phyloP scores from a whole-genome alignment of 1,140 invertebrate species.

The Musca vetustissima region DNA sequence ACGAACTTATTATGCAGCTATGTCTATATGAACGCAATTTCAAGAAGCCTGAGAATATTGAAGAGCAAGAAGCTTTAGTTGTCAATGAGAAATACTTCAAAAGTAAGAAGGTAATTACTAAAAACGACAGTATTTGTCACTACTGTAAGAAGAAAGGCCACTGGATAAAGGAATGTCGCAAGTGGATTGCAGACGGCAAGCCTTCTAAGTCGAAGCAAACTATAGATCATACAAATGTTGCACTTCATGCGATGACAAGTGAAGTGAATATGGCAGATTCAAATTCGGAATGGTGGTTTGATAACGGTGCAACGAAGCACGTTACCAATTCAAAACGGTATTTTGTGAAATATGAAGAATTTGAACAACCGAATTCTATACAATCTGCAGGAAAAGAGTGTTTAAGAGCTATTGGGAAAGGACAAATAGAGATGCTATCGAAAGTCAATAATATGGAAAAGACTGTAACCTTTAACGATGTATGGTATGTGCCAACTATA shows the following conservation, averaged over 20 bases:
- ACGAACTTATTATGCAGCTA: too few species aligned
- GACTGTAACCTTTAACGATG: not conserved
- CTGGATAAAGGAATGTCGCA: slow-evolving; percentile 2
- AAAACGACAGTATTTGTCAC: not conserved
- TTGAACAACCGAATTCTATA: not conserved
- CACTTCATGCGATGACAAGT: not conserved
- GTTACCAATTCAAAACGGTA: not conserved
- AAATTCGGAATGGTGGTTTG: not conserved
- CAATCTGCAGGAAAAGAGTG: not conserved
- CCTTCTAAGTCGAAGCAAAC: not conserved
- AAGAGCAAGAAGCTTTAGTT: too few species aligned
- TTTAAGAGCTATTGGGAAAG: not conserved
- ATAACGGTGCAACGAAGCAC: not conserved
- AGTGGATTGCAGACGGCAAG: not conserved
- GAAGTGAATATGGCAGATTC: not conserved
- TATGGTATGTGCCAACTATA: not conserved
- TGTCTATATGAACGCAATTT: too few species aligned
- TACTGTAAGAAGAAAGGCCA: slow-evolving; percentile 4
- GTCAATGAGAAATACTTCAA: not conserved
- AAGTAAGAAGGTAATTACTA: not conserved
- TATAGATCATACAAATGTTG: not conserved
- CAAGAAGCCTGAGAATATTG: too few species aligned
- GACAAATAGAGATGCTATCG: not conserved
- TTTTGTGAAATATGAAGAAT: not conserved
- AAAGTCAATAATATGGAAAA: not conserved